Evolutionary conservation across 2,797 vertebrate species (phyloP).

Genomic region (Sebastes kiyomatsui): DNA sequence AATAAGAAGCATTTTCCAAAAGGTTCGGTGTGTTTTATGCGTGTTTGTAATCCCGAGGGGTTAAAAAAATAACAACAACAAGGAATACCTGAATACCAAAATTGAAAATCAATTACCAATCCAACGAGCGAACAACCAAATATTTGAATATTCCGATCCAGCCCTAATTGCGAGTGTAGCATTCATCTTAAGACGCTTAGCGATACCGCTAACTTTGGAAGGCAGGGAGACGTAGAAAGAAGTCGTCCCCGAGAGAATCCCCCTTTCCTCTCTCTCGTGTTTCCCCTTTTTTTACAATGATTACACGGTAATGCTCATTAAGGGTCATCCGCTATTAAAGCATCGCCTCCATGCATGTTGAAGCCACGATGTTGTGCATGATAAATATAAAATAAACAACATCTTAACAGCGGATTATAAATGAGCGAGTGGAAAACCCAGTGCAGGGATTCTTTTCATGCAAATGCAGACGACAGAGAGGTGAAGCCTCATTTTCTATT

Average conservation of each 20-base stretch:
- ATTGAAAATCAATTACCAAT: too few species aligned
- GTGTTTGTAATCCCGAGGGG: too few species aligned
- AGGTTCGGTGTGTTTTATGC: too few species aligned
- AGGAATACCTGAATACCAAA: too few species aligned
- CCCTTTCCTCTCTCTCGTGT: not conserved
- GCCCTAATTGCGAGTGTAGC: not conserved
- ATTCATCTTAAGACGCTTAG: not conserved
- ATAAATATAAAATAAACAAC: conserved; percentile 51
- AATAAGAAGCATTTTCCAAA: too few species aligned
- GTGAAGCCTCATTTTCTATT: conserved; percentile 68
- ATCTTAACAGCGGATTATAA: conserved; percentile 23
- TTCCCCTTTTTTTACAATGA: not conserved
- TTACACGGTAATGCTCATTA: not conserved
- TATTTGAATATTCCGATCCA: too few species aligned
- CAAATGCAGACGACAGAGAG: conserved; percentile 52
- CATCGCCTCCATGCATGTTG: conserved; percentile 14
- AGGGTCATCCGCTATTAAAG: conserved; percentile 22
- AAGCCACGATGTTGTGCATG: conserved; percentile 27
- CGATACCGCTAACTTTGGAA: not conserved
- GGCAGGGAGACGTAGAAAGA: not conserved
- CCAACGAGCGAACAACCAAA: too few species aligned
- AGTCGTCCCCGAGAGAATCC: not conserved
- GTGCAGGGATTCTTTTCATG: conserved; percentile 56
- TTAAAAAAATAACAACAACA: too few species aligned
- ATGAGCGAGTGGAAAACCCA: conserved; percentile 33